A percentile compares a stretch with the other conserved stretches of the same genome.
Evolutionary conservation across 1,140 invertebrate species (phyloP).

Genomic region (Camponotus vicinus): DNA sequence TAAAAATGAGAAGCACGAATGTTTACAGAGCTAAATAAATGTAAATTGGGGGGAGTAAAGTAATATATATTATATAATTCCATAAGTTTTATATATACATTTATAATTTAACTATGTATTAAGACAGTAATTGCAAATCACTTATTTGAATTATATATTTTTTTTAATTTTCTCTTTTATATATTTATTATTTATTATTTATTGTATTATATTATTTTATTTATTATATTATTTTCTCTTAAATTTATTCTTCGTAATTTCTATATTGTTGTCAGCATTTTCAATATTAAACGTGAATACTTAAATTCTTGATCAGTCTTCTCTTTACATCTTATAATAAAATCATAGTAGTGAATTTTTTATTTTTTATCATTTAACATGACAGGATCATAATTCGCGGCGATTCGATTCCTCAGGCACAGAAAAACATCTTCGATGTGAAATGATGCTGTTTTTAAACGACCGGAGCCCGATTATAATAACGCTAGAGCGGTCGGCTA

Average conservation of each 20-base stretch:
- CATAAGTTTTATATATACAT: neutral
- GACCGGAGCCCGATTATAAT: neutral
- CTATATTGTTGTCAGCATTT: neutral
- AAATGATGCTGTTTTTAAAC: slow-evolving; percentile 19
- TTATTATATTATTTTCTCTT: neutral
- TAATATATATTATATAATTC: neutral
- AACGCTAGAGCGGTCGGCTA: neutral
- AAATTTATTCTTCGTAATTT: slow-evolving; percentile 6
- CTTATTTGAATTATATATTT: neutral
- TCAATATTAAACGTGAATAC: neutral
- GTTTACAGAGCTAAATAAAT: too few species aligned
- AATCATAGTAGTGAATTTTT: neutral
- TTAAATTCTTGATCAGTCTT: neutral
- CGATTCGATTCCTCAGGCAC: neutral
- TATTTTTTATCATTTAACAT: neutral
- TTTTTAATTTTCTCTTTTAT: neutral
- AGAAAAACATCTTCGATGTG: neutral
- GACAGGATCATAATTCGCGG: neutral
- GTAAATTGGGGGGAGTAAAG: too few species aligned
- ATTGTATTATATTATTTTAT: too few species aligned
- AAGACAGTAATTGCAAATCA: neutral
- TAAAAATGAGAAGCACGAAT: neutral
- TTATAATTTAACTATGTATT: neutral
- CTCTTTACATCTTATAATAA: neutral
- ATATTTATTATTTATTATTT: too few species aligned